phyloP scores from a whole-genome alignment of 2,888 invertebrate species.

The Meliscaeva auricollis region DNA sequence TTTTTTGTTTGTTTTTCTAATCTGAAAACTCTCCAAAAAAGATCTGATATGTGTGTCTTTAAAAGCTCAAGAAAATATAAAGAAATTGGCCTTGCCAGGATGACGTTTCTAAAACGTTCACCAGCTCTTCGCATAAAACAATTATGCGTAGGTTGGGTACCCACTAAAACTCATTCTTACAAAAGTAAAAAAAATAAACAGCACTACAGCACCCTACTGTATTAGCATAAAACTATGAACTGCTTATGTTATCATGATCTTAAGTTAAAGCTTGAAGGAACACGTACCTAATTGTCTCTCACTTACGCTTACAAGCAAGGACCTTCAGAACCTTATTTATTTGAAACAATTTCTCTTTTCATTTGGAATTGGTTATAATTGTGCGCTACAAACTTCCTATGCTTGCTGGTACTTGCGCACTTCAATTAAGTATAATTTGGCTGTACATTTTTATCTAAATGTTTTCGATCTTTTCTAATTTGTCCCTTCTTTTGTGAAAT shows the following conservation, averaged over 20 bases:
- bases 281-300: not conserved
- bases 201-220: no score
- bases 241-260: not conserved
- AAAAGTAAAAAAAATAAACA: not conserved
- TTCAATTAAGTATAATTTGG: conserved; percentile 27
- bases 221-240: not conserved
- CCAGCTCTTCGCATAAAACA: no score
- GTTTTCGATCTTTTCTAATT: conserved; percentile 11
- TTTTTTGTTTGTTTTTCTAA: no score
- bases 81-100: no score
- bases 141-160: no score
- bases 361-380: conserved; percentile 6
- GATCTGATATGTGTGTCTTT: no score
- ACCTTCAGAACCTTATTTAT: not conserved
- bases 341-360: not conserved
- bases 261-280: not conserved
- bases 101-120: no score
- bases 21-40: no score
- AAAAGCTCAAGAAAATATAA: no score
- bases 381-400: not conserved
- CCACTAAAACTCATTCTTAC: no score
- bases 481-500: conserved; percentile 21
- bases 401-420: not conserved
- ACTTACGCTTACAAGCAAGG: not conserved
- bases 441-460: conserved; percentile 20